Percentiles rank a stretch among this genome's conserved stretches.
Conservation (phyloP, 2,113 vertebrate genomes). For the Gadus macrocephalus region DNA sequence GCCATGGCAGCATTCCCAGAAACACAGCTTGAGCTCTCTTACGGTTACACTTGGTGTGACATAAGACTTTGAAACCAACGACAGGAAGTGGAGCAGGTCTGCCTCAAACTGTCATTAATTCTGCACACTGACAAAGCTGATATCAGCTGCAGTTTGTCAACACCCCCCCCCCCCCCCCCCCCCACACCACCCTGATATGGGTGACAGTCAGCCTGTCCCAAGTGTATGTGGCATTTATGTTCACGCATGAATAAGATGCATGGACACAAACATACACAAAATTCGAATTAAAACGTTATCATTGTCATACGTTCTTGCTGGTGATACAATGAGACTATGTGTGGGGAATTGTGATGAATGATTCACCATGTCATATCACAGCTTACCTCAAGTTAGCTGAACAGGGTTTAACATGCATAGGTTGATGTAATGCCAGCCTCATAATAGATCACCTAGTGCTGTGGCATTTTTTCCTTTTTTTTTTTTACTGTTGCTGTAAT, state of each 20-base stretch:
- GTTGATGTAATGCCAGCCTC: no score
- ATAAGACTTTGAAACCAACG: constrained; percentile 66
- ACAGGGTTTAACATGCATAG: no score
- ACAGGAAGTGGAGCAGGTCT: constrained; percentile 64
- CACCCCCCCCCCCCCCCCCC: constrained; percentile 33
- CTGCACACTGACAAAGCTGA: constrained; percentile 52
- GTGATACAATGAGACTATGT: no score
- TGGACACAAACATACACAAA: not conserved
- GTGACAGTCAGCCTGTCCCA: constrained; percentile 32
- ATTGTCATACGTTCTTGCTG: no score
- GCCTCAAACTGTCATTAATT: constrained; percentile 64
- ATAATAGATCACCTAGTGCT: no score
- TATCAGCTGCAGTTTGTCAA: constrained; percentile 57
- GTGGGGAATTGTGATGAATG: no score
- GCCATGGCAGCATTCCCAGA: constrained; percentile 69
- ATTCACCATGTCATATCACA: no score
- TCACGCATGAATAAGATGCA: not conserved
- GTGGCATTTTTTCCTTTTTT: no score
- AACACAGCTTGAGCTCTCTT: constrained; percentile 68
- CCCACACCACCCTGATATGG: constrained; percentile 27
- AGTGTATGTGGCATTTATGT: constrained; percentile 4
- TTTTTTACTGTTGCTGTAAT: no score
- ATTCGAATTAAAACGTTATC: not conserved
- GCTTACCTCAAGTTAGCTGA: no score
- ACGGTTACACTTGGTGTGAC: constrained; percentile 67